phyloP scores from a whole-genome alignment of 2,888 invertebrate genomes.

The Argyra leucocephala region DNA sequence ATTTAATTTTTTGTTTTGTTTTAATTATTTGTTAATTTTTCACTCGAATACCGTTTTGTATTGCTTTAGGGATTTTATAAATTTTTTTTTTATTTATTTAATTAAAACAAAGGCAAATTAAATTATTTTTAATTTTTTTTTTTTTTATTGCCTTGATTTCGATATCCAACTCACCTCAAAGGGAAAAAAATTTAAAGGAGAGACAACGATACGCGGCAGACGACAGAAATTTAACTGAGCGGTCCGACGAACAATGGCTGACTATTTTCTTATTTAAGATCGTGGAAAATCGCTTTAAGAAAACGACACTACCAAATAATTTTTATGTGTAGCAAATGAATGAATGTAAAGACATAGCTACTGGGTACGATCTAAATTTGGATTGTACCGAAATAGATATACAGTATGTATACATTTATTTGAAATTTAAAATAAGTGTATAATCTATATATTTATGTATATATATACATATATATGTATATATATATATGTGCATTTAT shows the following conservation, averaged over 20 bases:
- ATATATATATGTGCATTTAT: not conserved
- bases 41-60: constrained; percentile 8
- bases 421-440: not conserved
- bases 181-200: constrained; percentile 40
- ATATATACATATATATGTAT: not conserved
- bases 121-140: constrained; percentile 16
- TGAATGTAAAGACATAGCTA: constrained; percentile 24
- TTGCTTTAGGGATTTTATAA: not conserved
- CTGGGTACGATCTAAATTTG: constrained; percentile 43
- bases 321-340: not conserved
- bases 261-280: constrained; percentile 39
- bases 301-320: not conserved
- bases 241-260: constrained; percentile 46
- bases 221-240: constrained; percentile 44
- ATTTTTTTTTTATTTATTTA: constrained; percentile 11
- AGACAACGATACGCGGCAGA: constrained; percentile 42
- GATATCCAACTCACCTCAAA: constrained; percentile 43
- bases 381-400: constrained; percentile 41
- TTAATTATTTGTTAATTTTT: too few species aligned
- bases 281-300: constrained; percentile 34
- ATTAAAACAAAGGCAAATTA: constrained; percentile 13
- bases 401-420: not conserved
- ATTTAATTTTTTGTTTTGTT: constrained; percentile 13
- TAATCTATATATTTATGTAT: not conserved
- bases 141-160: constrained; percentile 12